Evolutionary conservation across 2,888 invertebrate species (phyloP), one percentile per base, ranked within the genome.

Genomic region (Aricia artaxerxes): DNA sequence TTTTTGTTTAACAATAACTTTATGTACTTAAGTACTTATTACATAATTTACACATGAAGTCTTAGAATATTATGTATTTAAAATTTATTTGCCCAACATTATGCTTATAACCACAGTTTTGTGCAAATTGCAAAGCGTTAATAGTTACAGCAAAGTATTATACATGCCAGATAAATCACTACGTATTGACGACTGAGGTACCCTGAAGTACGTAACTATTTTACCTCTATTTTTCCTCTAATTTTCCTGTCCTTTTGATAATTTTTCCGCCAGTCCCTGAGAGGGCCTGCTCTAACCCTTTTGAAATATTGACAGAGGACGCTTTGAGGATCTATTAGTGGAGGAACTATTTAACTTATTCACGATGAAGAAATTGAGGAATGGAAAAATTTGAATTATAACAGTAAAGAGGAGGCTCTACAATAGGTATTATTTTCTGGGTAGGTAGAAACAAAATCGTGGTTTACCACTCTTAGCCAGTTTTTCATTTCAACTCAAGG

Each of bases 261-360:
- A 69, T 24, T 69, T 13, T 69, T 69, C 35, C 35, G 5, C 35
- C 11, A 9, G 64, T 69, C 38, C 69, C 69, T 38, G 35, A 69
- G 69, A 69, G 69, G 69, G 7, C 16, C 35, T 69, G 13, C 69
- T 69, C 35, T 38, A 69, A 69, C 16, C 35, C 69, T 69, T 69
- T 38, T 69, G 16, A 69, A 38, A 69, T 69, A 69, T 69, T 69
- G 69, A 69, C 69, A 69, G 69, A 69, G 69, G 35, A 35, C 69
- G 9, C 35, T 69, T 35, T 69, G 35, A 69, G 13, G 69, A 69
- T 38, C 4, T 69, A 69, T 69, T 38, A 69, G 35, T 35, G 11
- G 13, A 13, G 69, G 16, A 69, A 69, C 69, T 69, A 69, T 69
- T 69, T 69, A 69, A 69, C 11, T 64, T 24, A 24, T 64, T 4